Evolutionary conservation across 2,113 vertebrate species (phyloP).

Genomic region (Martes martes): DNA sequence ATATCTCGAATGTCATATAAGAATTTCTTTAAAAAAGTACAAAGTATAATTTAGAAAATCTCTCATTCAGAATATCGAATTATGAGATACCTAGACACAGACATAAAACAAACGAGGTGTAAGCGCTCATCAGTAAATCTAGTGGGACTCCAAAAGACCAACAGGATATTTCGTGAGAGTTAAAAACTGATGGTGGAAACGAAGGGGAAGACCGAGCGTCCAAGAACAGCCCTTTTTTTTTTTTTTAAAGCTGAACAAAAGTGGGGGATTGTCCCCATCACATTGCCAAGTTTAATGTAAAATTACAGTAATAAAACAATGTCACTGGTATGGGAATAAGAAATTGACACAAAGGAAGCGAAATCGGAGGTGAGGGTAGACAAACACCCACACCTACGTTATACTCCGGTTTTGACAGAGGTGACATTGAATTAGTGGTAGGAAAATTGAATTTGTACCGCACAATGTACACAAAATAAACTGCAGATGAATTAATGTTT

Average conservation of each 20-base stretch:
- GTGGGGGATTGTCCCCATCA: neutral
- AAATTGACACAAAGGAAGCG: neutral
- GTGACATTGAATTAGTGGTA: neutral
- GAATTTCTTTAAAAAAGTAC: neutral
- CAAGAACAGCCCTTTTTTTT: neutral
- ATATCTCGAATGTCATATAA: neutral
- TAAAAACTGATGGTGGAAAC: neutral
- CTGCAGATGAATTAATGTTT: neutral
- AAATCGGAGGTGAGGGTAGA: neutral
- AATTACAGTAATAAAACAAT: neutral
- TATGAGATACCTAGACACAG: neutral
- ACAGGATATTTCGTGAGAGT: neutral
- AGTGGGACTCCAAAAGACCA: neutral
- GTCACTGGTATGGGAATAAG: neutral
- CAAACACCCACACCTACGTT: neutral
- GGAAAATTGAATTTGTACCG: neutral
- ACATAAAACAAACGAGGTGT: neutral
- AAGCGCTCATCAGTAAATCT: neutral
- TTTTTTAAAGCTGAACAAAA: neutral
- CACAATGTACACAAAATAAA: neutral
- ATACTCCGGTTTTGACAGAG: neutral
- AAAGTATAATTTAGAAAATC: neutral
- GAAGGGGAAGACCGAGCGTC: neutral
- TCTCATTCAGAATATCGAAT: neutral
- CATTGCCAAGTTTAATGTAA: neutral